Evolutionary conservation across 2,113 vertebrate species (phyloP), one percentile per base, ranked within the genome.

Genomic region (Prietella phreatophila): DNA sequence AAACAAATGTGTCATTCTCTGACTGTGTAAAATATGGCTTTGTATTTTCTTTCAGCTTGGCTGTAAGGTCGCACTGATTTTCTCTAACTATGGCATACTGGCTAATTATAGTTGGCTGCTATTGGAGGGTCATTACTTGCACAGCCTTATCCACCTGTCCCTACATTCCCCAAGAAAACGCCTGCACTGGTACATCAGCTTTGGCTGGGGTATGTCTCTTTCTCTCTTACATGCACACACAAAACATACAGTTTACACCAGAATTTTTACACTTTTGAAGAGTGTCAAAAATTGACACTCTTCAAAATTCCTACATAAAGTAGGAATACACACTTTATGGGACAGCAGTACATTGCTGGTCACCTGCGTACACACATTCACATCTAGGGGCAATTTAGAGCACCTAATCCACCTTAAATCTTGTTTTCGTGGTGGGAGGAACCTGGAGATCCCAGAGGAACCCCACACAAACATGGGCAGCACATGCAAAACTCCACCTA

Each of bases 41-140:
- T 82, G 56, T 42, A 9, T 42, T 61, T 78, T 25, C 4, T 33
- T 79, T 71, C 93, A 99, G 98, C 95, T 91, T 88, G 95, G 94
- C 5, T 99, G 98, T 87, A 99, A 98, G 92, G 93, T 96, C n/a
- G 95, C 96, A 85, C 93, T 99, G 95, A 93, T 97, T 91, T 96
- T 98, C 90, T 97, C 97, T 90, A 97, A 99, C 92, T 99, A 98
- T 91, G 97, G 96, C 93, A 98, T 98, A 92, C 91, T 99, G 95
- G 96, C 96, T 30, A 99, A 99, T 94, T 99, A 98, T 91, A 97
- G 96, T 94, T 99, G 98, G 98, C 94, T 99, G 90, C 94, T 99
- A 1, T 96, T 96, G 69, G 98, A 99, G 92, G 97, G 97, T 14
- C 96, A 99, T 84, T 99, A 98, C 91, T 97, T 99, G 15, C 97